Evolutionary conservation across 2,888 invertebrate species (phyloP).

Genomic region (Proisotoma minuta): DNA sequence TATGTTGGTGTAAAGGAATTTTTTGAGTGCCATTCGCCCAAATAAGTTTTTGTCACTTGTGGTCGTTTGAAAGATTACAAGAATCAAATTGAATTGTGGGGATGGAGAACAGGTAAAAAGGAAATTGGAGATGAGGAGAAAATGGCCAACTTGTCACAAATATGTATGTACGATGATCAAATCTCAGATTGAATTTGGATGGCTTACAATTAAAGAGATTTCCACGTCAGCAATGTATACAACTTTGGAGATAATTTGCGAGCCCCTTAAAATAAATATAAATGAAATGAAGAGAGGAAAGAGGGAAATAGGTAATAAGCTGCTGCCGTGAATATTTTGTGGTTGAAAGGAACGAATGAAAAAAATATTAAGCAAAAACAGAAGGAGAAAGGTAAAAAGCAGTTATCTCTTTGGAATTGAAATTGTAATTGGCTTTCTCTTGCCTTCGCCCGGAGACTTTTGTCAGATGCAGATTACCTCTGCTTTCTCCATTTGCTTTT

Average conservation of each 20-base stretch:
- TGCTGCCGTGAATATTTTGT: not conserved
- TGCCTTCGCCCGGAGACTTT: too few relatives aligned
- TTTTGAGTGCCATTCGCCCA: too few relatives aligned
- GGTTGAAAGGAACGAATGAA: not conserved
- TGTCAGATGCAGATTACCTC: too few relatives aligned
- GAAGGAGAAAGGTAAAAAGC: not conserved
- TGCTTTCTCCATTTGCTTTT: too few relatives aligned
- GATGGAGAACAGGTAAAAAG: constrained; percentile 8
- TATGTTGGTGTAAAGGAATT: too few relatives aligned
- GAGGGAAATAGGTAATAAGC: too few relatives aligned
- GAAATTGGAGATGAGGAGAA: not conserved
- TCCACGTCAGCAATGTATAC: constrained; percentile 12
- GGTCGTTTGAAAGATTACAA: too few relatives aligned
- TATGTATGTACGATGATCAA: too few relatives aligned
- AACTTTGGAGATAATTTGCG: too few relatives aligned
- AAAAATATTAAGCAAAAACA: not conserved
- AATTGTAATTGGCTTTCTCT: constrained; percentile 2
- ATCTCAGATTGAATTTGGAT: not conserved
- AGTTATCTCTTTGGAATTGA: constrained; percentile 1
- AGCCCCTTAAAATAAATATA: not conserved
- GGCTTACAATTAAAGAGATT: constrained; percentile 17
- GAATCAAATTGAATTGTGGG: constrained; percentile 5
- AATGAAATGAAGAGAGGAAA: too few relatives aligned
- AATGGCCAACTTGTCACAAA: constrained; percentile 15
- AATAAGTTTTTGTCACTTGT: too few relatives aligned